A percentile compares a stretch with the other conserved stretches of the same genome.
Conservation (phyloP, 2,888 invertebrate species). For the Synergus japonicus region DNA sequence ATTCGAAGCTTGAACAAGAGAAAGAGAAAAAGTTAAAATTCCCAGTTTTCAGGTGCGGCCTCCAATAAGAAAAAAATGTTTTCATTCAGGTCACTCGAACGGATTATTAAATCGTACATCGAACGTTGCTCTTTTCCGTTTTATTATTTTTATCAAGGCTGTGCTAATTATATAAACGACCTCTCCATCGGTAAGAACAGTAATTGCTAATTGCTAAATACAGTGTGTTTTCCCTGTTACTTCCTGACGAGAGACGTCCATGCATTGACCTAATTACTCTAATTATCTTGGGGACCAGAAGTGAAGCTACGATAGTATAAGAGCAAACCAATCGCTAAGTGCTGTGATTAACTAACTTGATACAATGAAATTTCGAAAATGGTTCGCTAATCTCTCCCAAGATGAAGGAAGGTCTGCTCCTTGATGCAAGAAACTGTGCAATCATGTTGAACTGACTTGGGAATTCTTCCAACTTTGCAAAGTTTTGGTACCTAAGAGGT, state of each 20-base stretch:
- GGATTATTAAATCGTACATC: neutral
- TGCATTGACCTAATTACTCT: conserved; percentile 40
- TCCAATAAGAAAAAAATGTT: neutral
- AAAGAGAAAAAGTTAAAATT: neutral
- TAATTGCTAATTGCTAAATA: conserved; percentile 14
- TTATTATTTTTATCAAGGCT: neutral
- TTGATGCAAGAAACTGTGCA: conserved; percentile 20
- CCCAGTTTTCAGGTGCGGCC: neutral
- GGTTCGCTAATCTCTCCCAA: conserved; percentile 18
- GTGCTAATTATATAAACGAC: neutral
- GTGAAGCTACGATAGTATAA: neutral
- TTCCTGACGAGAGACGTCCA: conserved; percentile 29
- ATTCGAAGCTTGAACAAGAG: no score
- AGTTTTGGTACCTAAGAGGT: neutral
- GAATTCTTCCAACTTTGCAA: conserved; percentile 6
- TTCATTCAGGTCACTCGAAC: neutral
- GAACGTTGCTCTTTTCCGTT: neutral
- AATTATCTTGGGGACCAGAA: conserved; percentile 21
- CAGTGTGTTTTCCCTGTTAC: neutral
- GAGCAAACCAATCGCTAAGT: conserved; percentile 37
- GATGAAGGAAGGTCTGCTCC: conserved; percentile 20
- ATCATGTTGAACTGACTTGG: conserved; percentile 18
- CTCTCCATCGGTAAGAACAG: neutral
- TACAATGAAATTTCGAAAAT: conserved; percentile 25
- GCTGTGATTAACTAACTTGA: conserved; percentile 35